Percentiles rank a stretch among this genome's conserved stretches.
phyloP scores from a whole-genome alignment of 2,888 invertebrate genomes.

The Carterocephalus palaemon region DNA sequence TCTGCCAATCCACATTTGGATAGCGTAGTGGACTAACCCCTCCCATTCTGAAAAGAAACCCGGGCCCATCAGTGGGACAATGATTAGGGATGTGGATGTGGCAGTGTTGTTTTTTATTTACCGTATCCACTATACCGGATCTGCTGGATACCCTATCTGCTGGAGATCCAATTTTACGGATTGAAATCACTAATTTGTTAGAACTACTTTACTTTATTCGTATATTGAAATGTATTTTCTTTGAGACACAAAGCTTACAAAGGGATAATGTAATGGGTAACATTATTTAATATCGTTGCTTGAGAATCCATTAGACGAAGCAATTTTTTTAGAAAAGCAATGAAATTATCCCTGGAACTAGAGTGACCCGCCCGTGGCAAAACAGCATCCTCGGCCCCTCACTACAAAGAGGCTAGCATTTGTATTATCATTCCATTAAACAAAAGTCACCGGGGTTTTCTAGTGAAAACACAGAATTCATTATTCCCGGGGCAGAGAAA shows the following conservation, averaged over 20 bases:
- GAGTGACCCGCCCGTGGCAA: constrained; percentile 71
- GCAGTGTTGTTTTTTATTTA: too few relatives aligned
- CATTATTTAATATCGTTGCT: constrained; percentile 54
- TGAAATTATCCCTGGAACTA: constrained; percentile 72
- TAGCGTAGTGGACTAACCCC: too few relatives aligned
- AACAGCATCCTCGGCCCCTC: constrained; percentile 67
- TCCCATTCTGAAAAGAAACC: too few relatives aligned
- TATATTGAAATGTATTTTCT: constrained; percentile 3
- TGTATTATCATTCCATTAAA: constrained; percentile 79
- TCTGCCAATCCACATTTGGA: too few relatives aligned
- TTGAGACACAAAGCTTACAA: constrained; percentile 12
- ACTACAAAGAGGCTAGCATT: constrained; percentile 75
- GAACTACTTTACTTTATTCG: too few relatives aligned
- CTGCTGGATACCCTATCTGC: too few relatives aligned
- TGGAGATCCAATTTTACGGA: too few relatives aligned
- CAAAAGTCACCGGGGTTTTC: constrained; percentile 77
- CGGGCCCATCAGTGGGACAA: too few relatives aligned
- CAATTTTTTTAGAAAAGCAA: constrained; percentile 64
- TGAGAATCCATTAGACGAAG: constrained; percentile 59
- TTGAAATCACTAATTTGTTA: too few relatives aligned
- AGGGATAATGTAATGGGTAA: constrained; percentile 16
- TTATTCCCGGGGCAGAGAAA: constrained; percentile 72
- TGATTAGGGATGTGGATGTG: too few relatives aligned
- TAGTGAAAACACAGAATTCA: constrained; percentile 77
- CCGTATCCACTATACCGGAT: too few relatives aligned